phyloP scores from a whole-genome alignment of 2,888 invertebrate species.

The Euplexia lucipara region DNA sequence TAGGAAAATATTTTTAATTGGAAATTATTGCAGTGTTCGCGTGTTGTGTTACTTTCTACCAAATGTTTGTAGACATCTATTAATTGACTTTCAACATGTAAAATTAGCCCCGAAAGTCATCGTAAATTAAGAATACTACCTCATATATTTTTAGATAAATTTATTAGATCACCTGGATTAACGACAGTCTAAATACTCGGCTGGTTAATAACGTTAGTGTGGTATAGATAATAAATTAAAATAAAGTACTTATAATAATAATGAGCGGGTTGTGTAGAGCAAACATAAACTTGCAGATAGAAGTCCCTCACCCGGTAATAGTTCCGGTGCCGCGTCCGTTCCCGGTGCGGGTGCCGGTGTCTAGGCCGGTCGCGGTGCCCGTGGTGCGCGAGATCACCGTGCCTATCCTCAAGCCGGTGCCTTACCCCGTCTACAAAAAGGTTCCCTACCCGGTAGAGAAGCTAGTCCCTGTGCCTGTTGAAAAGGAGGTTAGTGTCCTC shows the following conservation, averaged over 20 bases:
- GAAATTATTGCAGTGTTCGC: constrained; percentile 40
- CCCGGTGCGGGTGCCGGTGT: constrained; percentile 94
- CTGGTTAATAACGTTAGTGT: background rate
- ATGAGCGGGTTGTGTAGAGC: constrained; percentile 61
- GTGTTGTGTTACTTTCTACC: constrained; percentile 46
- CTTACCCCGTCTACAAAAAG: constrained; percentile 93
- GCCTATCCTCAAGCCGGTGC: constrained; percentile 92
- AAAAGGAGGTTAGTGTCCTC: constrained; percentile 92
- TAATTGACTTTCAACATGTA: constrained; percentile 1
- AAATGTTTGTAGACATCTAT: constrained; percentile 14
- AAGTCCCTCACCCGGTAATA: constrained; percentile 94
- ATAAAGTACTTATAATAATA: constrained; percentile 39
- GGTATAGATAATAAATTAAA: constrained; percentile 2
- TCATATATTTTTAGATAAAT: background rate
- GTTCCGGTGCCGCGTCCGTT: constrained; percentile 94
- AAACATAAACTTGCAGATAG: constrained; percentile 90
- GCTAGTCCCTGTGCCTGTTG: constrained; percentile 93
- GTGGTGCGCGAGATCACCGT: constrained; percentile 91
- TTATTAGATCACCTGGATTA: background rate
- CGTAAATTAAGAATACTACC: background rate
- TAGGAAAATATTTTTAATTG: constrained; percentile 42
- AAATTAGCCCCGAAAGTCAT: background rate
- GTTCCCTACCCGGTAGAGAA: constrained; percentile 94
- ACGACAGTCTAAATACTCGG: background rate
- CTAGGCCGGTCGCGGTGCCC: constrained; percentile 93